Evolutionary conservation across 2,113 vertebrate genomes (phyloP).

Genomic region (Psittacula cyanocephala): DNA sequence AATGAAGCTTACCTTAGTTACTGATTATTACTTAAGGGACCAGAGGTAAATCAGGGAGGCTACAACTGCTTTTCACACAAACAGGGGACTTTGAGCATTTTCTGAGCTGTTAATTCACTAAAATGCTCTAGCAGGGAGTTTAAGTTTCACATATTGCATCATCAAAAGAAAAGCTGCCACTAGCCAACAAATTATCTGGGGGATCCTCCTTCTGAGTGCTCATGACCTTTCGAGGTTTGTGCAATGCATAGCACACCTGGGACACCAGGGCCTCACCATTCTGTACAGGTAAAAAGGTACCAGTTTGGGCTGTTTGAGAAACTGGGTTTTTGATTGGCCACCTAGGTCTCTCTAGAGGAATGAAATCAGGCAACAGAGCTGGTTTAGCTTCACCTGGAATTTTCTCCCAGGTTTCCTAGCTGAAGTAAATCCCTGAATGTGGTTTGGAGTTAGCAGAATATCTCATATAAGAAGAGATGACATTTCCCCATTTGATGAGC

Average conservation of each 20-base stretch:
- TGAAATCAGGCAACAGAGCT: not conserved
- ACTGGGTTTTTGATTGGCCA: not conserved
- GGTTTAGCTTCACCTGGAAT: not conserved
- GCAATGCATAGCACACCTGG: not conserved
- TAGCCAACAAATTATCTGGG: not conserved
- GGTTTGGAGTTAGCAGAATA: not conserved
- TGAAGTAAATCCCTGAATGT: not conserved
- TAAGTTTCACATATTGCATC: not conserved
- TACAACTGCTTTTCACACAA: not conserved
- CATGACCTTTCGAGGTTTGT: not conserved
- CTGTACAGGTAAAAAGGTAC: not conserved
- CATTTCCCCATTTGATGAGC: not conserved
- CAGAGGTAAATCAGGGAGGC: not conserved
- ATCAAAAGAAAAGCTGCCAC: not conserved
- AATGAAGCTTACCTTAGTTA: not conserved
- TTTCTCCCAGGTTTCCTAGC: not conserved
- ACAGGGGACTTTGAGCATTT: not conserved
- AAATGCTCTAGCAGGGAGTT: not conserved
- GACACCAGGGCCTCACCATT: not conserved
- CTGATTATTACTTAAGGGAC: not conserved
- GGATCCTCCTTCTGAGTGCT: not conserved
- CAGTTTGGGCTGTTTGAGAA: not conserved
- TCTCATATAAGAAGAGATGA: not conserved
- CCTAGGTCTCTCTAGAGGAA: not conserved
- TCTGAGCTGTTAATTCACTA: not conserved